Percentiles rank a stretch among this genome's conserved stretches.
phyloP scores from a whole-genome alignment of 2,888 invertebrate species.

The Danaus chrysippus region DNA sequence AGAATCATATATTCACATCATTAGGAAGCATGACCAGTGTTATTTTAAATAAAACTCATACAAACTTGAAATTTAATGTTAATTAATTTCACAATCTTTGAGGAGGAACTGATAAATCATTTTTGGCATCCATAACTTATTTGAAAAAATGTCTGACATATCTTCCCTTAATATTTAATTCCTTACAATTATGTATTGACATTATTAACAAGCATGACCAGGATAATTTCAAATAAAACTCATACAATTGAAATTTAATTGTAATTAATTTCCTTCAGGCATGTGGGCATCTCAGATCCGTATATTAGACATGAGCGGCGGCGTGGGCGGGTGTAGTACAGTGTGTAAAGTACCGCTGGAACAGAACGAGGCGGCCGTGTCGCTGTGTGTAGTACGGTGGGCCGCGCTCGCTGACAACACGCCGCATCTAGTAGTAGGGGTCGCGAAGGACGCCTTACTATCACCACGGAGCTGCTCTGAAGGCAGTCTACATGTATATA shows the following conservation, averaged over 20 bases:
- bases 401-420: slow-evolving; percentile 69
- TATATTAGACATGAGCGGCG: slow-evolving; percentile 88
- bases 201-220: too few relatives aligned
- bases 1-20: too few relatives aligned
- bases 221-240: too few relatives aligned
- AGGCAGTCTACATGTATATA: slow-evolving; percentile 94
- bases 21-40: too few relatives aligned
- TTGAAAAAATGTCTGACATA: too few relatives aligned
- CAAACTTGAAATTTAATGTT: background rate
- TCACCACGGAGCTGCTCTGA: slow-evolving; percentile 90
- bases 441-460: slow-evolving; percentile 93
- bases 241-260: background rate
- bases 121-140: too few relatives aligned
- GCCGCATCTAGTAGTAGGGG: slow-evolving; percentile 89
- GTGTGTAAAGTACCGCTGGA: slow-evolving; percentile 88
- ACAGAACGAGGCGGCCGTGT: slow-evolving; percentile 98
- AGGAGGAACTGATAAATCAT: too few relatives aligned
- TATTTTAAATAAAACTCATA: too few relatives aligned
- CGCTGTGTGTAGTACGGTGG: slow-evolving; percentile 91
- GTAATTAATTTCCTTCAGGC: slow-evolving; percentile 66
- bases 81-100: too few relatives aligned
- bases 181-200: too few relatives aligned
- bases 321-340: slow-evolving; percentile 82
- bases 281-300: slow-evolving; percentile 97
- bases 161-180: too few relatives aligned